Conservation (phyloP, 2,113 vertebrate species). For the Alligator mississippiensis region DNA sequence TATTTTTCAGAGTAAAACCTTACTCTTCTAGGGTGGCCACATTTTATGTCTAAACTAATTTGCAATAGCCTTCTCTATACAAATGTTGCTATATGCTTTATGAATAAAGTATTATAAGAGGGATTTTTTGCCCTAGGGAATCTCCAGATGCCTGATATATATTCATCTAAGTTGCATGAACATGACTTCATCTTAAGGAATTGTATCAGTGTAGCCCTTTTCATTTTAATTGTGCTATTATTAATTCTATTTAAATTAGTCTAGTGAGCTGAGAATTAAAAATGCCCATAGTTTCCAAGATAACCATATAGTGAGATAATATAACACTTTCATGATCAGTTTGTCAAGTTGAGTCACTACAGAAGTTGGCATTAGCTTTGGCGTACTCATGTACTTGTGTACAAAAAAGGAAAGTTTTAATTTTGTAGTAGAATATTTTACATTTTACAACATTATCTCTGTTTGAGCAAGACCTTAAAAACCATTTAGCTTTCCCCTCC, state of each 20-base stretch:
- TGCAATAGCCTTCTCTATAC: not conserved
- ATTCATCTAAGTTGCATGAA: not conserved
- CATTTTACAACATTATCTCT: not conserved
- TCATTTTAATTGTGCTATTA: not conserved
- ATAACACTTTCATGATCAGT: not conserved
- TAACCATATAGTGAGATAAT: not conserved
- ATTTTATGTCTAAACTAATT: constrained; percentile 1
- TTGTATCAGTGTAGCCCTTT: not conserved
- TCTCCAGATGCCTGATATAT: not conserved
- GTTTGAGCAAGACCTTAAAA: constrained; percentile 7
- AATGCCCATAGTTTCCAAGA: not conserved
- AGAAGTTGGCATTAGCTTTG: not conserved
- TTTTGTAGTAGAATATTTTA: not conserved
- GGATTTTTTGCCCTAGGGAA: not conserved
- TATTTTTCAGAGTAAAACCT: not conserved
- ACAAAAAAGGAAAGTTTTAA: not conserved
- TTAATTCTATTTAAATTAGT: not conserved
- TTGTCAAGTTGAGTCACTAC: not conserved
- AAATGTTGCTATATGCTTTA: not conserved
- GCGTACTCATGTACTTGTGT: not conserved
- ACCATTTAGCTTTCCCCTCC: not conserved
- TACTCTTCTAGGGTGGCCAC: not conserved
- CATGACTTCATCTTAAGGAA: not conserved
- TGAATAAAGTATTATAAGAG: not conserved
- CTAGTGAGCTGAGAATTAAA: not conserved